Evolutionary conservation across 37 sponge, comb jelly and placozoan genomes (phyloP).

Genomic region (Spongia lamella): DNA sequence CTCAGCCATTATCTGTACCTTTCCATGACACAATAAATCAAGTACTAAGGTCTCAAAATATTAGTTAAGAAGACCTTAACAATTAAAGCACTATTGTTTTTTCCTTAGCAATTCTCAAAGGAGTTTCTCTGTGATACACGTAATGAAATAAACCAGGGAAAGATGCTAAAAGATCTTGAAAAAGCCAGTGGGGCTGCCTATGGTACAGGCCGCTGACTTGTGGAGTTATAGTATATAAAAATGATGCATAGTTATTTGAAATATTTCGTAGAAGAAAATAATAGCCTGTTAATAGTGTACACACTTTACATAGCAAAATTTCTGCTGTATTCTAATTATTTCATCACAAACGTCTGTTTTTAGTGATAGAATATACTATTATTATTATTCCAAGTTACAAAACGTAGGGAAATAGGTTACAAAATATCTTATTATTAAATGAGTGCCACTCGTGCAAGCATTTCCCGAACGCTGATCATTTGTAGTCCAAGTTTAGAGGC

Average conservation of each 20-base stretch:
- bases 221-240: neutral
- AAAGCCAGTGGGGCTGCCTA: constrained; percentile 89
- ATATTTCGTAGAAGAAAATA: constrained; percentile 10
- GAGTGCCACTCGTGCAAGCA: constrained; percentile 56
- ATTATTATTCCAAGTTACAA: too few species aligned
- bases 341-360: too few species aligned
- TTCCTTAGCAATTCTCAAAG: constrained; percentile 66
- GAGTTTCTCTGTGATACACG: constrained; percentile 81
- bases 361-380: too few species aligned
- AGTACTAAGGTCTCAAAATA: too few species aligned
- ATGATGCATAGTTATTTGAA: constrained; percentile 11
- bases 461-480: constrained; percentile 64
- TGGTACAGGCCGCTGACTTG: constrained; percentile 68
- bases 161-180: constrained; percentile 58
- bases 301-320: neutral
- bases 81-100: too few species aligned
- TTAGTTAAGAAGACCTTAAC: too few species aligned
- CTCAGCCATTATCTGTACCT: too few species aligned
- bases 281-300: neutral
- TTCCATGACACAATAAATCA: too few species aligned
- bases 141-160: constrained; percentile 56
- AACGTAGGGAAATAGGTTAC: too few species aligned
- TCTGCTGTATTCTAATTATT: constrained; percentile 18
- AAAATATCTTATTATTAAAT: neutral
- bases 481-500: constrained; percentile 70